Percentiles rank a stretch among this genome's conserved stretches.
Evolutionary conservation across 2,113 vertebrate species (phyloP).

Genomic region (Onychostruthus taczanowskii): DNA sequence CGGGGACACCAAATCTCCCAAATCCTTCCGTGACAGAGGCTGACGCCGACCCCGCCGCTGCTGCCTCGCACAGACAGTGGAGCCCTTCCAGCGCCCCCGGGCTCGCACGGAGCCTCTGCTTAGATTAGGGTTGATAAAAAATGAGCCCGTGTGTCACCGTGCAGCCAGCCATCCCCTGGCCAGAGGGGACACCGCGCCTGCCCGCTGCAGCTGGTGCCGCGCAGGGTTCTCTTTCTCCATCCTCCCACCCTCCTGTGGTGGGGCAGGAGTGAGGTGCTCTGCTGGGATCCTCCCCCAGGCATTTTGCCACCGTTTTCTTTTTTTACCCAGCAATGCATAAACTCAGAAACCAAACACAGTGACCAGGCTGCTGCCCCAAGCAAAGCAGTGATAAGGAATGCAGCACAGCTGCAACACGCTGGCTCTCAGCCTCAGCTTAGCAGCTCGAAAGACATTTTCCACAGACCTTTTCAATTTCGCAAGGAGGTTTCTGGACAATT

Average conservation of each 20-base stretch:
- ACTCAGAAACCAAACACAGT: neutral
- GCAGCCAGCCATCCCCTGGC: neutral
- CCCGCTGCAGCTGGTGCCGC: neutral
- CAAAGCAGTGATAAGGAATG: neutral
- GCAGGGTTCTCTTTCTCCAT: fast-evolving
- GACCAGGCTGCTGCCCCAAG: neutral
- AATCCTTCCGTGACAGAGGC: neutral
- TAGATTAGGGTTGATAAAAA: neutral
- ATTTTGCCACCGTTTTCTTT: neutral
- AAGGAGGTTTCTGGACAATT: neutral
- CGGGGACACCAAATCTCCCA: neutral
- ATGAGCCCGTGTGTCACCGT: neutral
- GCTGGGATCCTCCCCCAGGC: neutral
- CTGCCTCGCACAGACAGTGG: fast-evolving
- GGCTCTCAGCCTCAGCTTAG: neutral
- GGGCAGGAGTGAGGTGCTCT: neutral
- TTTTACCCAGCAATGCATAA: neutral
- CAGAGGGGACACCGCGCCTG: fast-evolving
- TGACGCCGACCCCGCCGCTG: fast-evolving
- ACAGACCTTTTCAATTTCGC: neutral
- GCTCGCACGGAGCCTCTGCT: neutral
- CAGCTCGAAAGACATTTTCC: conserved; percentile 1
- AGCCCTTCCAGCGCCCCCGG: fast-evolving
- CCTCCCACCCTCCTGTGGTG: fast-evolving
- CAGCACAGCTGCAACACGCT: neutral